A percentile compares a stretch with the other conserved stretches of the same genome.
Evolutionary conservation across 2,888 invertebrate species (phyloP).

Genomic region (Microctonus brassicae): DNA sequence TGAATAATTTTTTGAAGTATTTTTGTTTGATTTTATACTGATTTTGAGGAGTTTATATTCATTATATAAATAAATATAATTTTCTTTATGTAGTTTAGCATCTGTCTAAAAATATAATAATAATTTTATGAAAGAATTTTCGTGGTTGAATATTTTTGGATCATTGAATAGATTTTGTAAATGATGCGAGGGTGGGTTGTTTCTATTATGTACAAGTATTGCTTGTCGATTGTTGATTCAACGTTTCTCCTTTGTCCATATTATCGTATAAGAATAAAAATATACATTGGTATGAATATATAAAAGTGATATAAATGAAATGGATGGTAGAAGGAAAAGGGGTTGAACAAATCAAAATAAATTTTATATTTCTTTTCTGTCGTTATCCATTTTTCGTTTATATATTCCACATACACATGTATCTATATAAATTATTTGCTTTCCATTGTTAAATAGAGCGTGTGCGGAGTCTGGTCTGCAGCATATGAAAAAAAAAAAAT

Average conservation of each 20-base stretch:
- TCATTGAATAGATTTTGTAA: constrained; percentile 16
- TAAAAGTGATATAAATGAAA: neutral
- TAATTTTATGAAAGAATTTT: no score
- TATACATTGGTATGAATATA: neutral
- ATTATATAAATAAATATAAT: neutral
- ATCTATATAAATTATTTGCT: neutral
- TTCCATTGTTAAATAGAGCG: constrained; percentile 1
- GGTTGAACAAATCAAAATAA: constrained; percentile 10
- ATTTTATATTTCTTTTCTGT: constrained; percentile 7
- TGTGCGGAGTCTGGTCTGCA: neutral
- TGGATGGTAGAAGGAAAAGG: neutral
- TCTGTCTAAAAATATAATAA: neutral
- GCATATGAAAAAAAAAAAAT: constrained; percentile 12
- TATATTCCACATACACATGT: no score
- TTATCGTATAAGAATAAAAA: neutral
- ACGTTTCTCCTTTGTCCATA: neutral
- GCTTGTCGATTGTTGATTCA: constrained; percentile 13
- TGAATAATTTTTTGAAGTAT: neutral
- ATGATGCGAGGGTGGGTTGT: constrained; percentile 26
- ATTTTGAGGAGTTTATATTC: neutral
- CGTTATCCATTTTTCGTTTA: neutral
- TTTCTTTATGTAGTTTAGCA: constrained; percentile 3
- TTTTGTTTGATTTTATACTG: neutral
- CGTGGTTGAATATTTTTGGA: neutral
- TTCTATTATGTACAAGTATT: neutral